These are phyloP conservation scores for Brachionus koreanus DNA, from an alignment of 1,140 invertebrate genomes.

Conservation along the genomic window DNA sequence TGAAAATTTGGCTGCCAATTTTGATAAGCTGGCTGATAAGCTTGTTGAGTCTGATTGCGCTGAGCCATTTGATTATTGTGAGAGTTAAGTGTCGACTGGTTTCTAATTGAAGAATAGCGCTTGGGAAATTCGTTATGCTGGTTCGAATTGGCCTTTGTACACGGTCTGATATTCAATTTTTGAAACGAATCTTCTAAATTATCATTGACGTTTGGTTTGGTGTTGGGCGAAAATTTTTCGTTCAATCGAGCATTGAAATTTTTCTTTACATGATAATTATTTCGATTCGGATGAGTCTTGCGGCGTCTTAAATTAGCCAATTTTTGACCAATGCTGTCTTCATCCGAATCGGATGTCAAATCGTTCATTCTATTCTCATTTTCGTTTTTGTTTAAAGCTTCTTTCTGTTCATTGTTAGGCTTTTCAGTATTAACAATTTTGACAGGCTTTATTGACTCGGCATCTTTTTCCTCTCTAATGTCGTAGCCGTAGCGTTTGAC, in stretches of 20 bases:
- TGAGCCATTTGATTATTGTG: background rate
- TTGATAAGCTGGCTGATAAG: background rate
- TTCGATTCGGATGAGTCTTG: background rate
- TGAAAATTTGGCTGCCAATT: constrained; percentile 27
- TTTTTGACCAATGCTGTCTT: background rate
- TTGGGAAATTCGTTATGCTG: background rate
- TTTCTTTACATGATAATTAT: background rate
- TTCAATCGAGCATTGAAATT: background rate
- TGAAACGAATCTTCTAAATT: background rate
- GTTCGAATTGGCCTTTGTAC: background rate
- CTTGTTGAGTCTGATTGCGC: background rate
- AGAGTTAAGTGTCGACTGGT: background rate
- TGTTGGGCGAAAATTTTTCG: background rate
- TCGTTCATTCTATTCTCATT: background rate
- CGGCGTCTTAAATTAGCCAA: background rate
- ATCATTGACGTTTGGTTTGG: background rate
- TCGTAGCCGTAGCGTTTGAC: constrained; percentile 41
- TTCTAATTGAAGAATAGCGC: constrained; percentile 10
- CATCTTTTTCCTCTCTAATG: constrained; percentile 33
- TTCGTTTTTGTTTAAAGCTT: background rate
- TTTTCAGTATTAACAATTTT: background rate
- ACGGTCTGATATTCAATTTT: background rate
- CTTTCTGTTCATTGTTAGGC: background rate
- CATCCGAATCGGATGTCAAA: background rate
- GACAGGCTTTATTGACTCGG: background rate